Evolutionary conservation across 2,113 vertebrate genomes (phyloP).

Genomic region (Ptychochromis oligacanthus): DNA sequence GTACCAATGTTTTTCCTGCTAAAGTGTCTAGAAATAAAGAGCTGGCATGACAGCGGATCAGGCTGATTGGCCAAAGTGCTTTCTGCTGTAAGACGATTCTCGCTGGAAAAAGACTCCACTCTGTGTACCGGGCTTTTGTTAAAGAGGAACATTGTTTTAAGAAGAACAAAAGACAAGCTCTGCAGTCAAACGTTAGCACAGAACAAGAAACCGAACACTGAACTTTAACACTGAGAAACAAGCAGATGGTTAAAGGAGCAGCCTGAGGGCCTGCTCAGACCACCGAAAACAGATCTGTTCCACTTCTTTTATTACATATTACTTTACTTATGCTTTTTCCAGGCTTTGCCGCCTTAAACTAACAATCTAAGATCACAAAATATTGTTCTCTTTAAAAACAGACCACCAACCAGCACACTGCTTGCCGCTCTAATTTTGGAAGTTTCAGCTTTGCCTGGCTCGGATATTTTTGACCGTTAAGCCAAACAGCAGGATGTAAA

Average conservation of each 20-base stretch:
- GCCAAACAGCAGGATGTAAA: slow-evolving; percentile 6
- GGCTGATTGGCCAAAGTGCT: slow-evolving; percentile 27
- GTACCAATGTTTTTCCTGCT: neutral
- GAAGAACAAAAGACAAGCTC: neutral
- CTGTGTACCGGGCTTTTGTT: neutral
- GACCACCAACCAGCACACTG: neutral
- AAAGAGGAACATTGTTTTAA: slow-evolving; percentile 1
- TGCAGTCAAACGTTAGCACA: neutral
- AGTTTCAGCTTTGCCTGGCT: neutral
- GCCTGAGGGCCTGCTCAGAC: neutral
- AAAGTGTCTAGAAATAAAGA: slow-evolving; percentile 17
- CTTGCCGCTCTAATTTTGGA: neutral
- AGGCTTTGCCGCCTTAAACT: slow-evolving; percentile 15
- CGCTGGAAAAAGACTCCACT: neutral
- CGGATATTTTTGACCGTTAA: neutral
- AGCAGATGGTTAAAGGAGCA: slow-evolving; percentile 12
- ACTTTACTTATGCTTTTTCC: slow-evolving; percentile 36
- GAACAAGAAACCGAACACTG: neutral
- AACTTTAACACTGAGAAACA: neutral
- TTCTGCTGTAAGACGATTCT: slow-evolving; percentile 22
- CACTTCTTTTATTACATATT: neutral
- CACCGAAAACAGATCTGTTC: neutral
- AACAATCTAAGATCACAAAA: slow-evolving; percentile 9
- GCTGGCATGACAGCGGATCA: neutral
- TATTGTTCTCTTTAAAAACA: neutral